Percentiles rank a stretch among this genome's conserved stretches.
These are phyloP conservation scores for Zeus faber DNA, from an alignment of 2,113 vertebrate genomes.

Conservation along the genomic window DNA sequence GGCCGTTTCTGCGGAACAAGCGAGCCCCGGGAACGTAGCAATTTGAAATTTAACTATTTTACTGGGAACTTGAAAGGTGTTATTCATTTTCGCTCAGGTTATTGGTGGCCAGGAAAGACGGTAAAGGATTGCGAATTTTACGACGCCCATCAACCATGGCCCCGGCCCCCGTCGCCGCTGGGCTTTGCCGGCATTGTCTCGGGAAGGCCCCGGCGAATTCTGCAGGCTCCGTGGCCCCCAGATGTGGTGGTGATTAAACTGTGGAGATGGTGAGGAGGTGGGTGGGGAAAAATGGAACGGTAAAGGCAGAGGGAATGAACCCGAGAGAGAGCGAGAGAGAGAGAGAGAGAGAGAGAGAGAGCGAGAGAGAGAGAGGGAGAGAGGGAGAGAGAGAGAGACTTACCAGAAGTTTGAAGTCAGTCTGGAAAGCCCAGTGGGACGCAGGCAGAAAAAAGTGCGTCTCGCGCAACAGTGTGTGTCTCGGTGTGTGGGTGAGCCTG, in stretches of 20 bases:
- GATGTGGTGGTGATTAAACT: neutral
- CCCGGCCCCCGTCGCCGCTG: neutral
- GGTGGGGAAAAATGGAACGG: too few species aligned
- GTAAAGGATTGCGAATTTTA: neutral
- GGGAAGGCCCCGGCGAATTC: neutral
- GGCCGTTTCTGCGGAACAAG: neutral
- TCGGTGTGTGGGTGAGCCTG: neutral
- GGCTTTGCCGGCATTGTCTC: neutral
- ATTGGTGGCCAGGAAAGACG: neutral
- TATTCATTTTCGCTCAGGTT: neutral
- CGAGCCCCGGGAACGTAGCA: neutral
- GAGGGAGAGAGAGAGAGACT: too few species aligned
- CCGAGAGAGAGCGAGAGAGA: too few species aligned
- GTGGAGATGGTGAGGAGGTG: neutral
- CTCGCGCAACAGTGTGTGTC: neutral
- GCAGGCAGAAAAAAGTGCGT: too few species aligned
- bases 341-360: too few species aligned
- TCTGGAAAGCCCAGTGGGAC: too few species aligned
- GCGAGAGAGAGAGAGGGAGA: too few species aligned
- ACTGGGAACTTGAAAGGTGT: neutral
- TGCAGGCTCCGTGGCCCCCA: neutral
- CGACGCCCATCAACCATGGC: neutral
- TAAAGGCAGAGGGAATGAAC: too few species aligned
- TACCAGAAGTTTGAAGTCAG: too few species aligned
- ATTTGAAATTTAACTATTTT: neutral